A percentile compares a stretch with the other conserved stretches of the same genome.
Conservation (phyloP, 2,888 invertebrate species). For the Trichopria drosophilae region DNA sequence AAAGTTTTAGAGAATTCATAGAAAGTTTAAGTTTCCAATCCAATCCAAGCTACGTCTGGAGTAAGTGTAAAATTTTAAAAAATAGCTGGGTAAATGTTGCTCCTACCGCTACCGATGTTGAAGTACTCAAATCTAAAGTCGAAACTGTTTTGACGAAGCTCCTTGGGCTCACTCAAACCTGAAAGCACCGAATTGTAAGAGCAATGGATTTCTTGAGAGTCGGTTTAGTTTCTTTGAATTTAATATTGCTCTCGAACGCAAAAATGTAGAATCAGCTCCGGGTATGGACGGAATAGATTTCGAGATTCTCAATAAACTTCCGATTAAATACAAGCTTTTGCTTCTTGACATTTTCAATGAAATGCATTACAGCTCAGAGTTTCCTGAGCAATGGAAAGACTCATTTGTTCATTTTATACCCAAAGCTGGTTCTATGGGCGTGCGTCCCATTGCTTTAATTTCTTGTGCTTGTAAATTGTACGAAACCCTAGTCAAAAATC, state of each 20-base stretch:
- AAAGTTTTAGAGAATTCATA: conserved; percentile 14
- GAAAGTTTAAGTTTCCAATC: conserved; percentile 7
- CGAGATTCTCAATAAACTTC: background rate
- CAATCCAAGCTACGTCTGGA: conserved; percentile 16
- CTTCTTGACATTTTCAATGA: conserved; percentile 9
- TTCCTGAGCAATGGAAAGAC: too few species aligned
- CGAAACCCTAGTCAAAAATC: conserved; percentile 26
- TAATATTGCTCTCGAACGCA: conserved; percentile 3
- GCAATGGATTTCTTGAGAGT: background rate
- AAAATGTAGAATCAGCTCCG: conserved; percentile 11
- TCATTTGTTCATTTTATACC: too few species aligned
- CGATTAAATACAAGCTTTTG: conserved; percentile 8
- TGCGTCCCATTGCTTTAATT: too few species aligned
- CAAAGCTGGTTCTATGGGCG: too few species aligned
- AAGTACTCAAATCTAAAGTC: background rate
- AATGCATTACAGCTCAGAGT: too few species aligned
- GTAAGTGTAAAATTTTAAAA: conserved; percentile 17
- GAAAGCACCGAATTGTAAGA: background rate
- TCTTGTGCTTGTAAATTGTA: too few species aligned
- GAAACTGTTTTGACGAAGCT: conserved; percentile 2
- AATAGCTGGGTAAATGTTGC: conserved; percentile 12
- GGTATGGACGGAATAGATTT: conserved; percentile 19
- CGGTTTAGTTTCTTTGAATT: conserved; percentile 17
- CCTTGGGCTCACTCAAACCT: conserved; percentile 4
- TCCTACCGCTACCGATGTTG: background rate